Conservation (phyloP, 2,888 invertebrate genomes). For the Xestobium rufovillosum region DNA sequence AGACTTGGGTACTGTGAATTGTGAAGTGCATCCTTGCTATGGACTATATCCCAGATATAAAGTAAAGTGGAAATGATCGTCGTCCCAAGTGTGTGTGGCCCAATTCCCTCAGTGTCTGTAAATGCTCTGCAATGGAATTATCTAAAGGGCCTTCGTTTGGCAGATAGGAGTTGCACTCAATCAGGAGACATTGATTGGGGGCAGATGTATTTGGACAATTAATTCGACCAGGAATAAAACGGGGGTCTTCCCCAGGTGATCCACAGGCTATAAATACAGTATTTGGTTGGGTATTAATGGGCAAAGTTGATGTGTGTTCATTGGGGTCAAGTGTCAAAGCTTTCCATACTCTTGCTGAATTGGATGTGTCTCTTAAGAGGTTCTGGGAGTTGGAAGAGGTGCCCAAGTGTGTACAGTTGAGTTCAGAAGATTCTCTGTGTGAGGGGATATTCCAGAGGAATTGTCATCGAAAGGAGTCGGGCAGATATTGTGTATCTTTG, state of each 20-base stretch:
- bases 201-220: too few species aligned
- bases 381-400: slow-evolving; percentile 6
- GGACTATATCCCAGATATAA: not conserved
- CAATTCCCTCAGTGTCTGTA: not conserved
- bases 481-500: slow-evolving; percentile 3
- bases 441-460: not conserved
- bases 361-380: not conserved
- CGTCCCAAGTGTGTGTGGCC: slow-evolving; percentile 1
- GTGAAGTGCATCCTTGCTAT: not conserved
- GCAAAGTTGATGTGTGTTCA: not conserved
- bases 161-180: too few species aligned
- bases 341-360: not conserved
- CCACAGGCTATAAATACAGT: not conserved
- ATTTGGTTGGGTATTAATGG: slow-evolving; percentile 1
- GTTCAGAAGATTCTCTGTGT: slow-evolving; percentile 1
- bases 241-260: not conserved
- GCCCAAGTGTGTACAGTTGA: not conserved
- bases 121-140: not conserved
- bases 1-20: too few species aligned
- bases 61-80: slow-evolving; percentile 1
- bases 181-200: too few species aligned
- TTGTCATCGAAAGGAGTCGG: not conserved
- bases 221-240: too few species aligned
- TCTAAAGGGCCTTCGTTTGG: not conserved
- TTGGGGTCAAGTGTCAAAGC: too few species aligned